Evolutionary conservation across 1,140 invertebrate species (phyloP), one percentile per base, ranked within the genome.

Genomic region (Listronotus oregonensis): DNA sequence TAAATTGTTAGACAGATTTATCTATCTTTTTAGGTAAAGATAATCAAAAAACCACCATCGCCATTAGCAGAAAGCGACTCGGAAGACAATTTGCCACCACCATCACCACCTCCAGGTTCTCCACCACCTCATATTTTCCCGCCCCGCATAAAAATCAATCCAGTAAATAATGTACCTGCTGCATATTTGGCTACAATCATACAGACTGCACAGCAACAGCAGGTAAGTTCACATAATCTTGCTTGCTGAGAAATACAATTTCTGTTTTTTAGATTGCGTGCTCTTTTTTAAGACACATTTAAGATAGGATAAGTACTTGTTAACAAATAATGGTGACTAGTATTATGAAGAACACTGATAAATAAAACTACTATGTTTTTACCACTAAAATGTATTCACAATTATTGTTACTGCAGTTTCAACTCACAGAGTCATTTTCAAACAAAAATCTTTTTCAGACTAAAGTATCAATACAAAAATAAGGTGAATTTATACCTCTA

Each of bases 71-170:
- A 68, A 14, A 80, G 82, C 31, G 83, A 81, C 0, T 82, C 82
- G 15, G 82, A 84, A 34, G 83, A 85, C 32, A 81, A 82, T 66
- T 76, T 83, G 43, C 82, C 83, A 15, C 83, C 83, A 15, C 84
- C 84, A 0, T 82, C 84, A 0, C 83, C 83, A 5, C 84, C 84
- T 0, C 82, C 83, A 0, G 84, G 84, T 21, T 85, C 83, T 14
- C 83, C 83, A 3, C 84, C 84, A 4, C 81, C 83, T 0, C 82
- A 85, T 68, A 68, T 84, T 4, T 85, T 84, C 78, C 84, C 84
- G 11, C 69, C 77, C 12, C 60, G 77, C 18, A 62, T 77, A 6
- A 79, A 78, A 69, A 34, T 58, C 9, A 72, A 67, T 39, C 51
- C 68, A n/a, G 66, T 77, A 10, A 75, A 75, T 62, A 78, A 75